phyloP scores from a whole-genome alignment of 2,888 invertebrate species.

The Agapetus fuscipes region DNA sequence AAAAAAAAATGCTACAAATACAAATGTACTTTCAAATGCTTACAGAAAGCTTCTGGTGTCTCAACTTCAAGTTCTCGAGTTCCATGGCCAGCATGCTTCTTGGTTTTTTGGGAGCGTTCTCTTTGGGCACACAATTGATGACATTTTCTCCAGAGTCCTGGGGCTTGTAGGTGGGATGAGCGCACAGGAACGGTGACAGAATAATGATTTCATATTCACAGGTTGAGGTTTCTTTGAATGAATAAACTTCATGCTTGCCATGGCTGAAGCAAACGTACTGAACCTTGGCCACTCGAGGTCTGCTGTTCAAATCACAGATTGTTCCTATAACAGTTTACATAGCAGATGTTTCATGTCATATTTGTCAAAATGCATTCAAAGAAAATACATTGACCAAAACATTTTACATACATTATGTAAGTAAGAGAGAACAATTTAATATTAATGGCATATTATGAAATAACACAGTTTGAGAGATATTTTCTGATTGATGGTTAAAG shows the following conservation, averaged over 20 bases:
- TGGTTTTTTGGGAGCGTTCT: conserved; percentile 61
- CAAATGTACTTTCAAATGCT: too few species aligned
- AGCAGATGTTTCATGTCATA: too few species aligned
- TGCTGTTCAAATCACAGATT: conserved; percentile 80
- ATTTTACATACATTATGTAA: too few species aligned
- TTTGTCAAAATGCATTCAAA: too few species aligned
- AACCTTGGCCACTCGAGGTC: conserved; percentile 71
- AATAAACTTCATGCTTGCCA: conserved; percentile 86
- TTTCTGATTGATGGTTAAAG: too few species aligned
- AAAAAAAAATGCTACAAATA: too few species aligned
- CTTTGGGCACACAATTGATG: conserved; percentile 64
- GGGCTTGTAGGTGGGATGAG: conserved; percentile 79
- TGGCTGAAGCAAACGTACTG: conserved; percentile 83
- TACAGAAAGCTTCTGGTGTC: conserved; percentile 49
- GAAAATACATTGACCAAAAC: too few species aligned
- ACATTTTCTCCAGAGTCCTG: conserved; percentile 67
- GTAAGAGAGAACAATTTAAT: not conserved
- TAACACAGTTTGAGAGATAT: too few species aligned
- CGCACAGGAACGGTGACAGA: conserved; percentile 76
- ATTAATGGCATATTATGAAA: too few species aligned
- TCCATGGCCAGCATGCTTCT: conserved; percentile 61
- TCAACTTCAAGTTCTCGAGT: conserved; percentile 59
- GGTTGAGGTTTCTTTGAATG: conserved; percentile 85
- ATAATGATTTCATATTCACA: conserved; percentile 93
- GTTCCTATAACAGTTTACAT: conserved; percentile 59